Base-by-base conservation (phyloP, 2,888 invertebrate species). In the Pseudeuparius sepicola region DNA sequence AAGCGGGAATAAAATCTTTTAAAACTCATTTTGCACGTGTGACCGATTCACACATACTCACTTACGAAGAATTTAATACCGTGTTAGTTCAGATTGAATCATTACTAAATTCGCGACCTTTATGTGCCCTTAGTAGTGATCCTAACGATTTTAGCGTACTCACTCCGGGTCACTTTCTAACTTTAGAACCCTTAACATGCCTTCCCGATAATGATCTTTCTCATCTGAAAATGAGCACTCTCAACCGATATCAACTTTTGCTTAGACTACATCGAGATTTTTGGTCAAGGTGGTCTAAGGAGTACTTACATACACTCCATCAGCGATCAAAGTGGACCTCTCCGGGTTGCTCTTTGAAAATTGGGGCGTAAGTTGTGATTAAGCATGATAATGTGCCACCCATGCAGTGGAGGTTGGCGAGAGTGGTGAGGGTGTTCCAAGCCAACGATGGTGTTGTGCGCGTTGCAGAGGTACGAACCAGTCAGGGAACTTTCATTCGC, bases 261-360 rank as follows among this genome's bases (percentile, higher is more conserved):
- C 34, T 28, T 14, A 10, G 12, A 14, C 9, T 39, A 4, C 39
- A 39, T 6, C 43, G 41, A 16, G 28, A 42, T 4, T 42, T 42
- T 34, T 42, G 41, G 41, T 17, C 16, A n/a, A 12, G 27, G 16
- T 42, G 41, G 39, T 20, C 25, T 6, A 2, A 2, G 2, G 41
- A 43, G 18, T 43, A 43, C 31, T 23, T 43, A 7, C 29, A 39
- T 1, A 20, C 23, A 4, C 26, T 43, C 11, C 39, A 42, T 24
- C 14, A 32, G 14, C 17, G 41, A 3, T 16, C 18, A 1, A 41
- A 42, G 20, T 43, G 41, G 43, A 7, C 7, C 9, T n/a, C 14
- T 12, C 13, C 18, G 12, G n/a, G n/a, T 5, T n/a, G 10, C 15
- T 9, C 18, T 14, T 9, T 13, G 9, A 18, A 31, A 14, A n/a